Evolutionary conservation across 1,140 invertebrate genomes (phyloP).

Genomic region (Meteorus sp.): DNA sequence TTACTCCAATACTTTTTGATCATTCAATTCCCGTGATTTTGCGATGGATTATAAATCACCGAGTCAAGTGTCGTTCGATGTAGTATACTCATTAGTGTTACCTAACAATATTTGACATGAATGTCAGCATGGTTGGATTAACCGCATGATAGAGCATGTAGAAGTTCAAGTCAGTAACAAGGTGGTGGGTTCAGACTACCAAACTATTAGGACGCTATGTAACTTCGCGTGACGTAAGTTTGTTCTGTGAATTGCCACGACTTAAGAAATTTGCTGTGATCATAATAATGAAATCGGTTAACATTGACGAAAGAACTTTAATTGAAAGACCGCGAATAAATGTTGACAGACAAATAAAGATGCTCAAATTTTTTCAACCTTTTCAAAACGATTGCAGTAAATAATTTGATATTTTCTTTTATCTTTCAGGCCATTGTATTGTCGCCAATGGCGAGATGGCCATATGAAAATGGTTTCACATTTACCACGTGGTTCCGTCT

Average conservation of each 20-base stretch:
- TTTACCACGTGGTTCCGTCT: constrained; percentile 99
- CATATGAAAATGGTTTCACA: constrained; percentile 98
- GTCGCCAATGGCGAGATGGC: constrained; percentile 96
- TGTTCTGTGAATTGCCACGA: background rate
- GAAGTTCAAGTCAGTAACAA: background rate
- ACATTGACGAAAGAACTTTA: no score
- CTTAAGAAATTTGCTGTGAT: no score
- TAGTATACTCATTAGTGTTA: no score
- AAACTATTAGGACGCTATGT: constrained; percentile 10
- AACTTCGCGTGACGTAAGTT: background rate
- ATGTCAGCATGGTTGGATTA: background rate
- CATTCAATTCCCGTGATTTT: no score
- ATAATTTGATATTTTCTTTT: background rate
- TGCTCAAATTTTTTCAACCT: no score
- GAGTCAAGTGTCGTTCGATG: no score
- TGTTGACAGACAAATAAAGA: no score
- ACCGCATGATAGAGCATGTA: constrained; percentile 8
- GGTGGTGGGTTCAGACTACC: constrained; percentile 6
- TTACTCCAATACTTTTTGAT: no score
- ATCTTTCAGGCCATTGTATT: constrained; percentile 88
- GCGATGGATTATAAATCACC: no score
- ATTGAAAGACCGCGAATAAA: no score
- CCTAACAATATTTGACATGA: background rate
- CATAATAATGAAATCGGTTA: no score
- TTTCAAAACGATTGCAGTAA: background rate